Base-by-base conservation (phyloP, 2,888 invertebrate species). In the Conops quadrifasciatus region DNA sequence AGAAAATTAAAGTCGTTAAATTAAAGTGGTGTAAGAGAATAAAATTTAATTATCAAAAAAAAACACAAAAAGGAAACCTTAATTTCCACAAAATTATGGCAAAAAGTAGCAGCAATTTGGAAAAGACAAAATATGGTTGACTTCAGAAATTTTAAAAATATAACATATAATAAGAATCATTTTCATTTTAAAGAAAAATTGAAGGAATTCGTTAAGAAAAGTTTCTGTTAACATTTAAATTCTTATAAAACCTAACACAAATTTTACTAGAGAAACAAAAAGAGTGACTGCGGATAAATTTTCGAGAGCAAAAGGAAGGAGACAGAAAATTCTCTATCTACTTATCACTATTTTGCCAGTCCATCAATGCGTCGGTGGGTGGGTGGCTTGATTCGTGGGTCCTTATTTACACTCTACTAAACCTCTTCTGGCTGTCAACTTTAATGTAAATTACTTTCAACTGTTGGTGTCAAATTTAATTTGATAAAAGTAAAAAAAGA, bases 241-340 rank as follows among this genome's bases (percentile, higher is more conserved):
- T 53, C 24, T 9, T n/a, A 51, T 11, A 51, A 51, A 36, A 16
- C 30, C 5, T 45, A 24, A 28, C 9, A 45, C 16, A 66, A 43
- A 56, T 30, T 30, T 67, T 45, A 2, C 7, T 28, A 19, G 51
- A 15, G n/a, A 19, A 71, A 71, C 47, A 49, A 11, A 5, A 71
- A 64, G n/a, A 51, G 3, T 47, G 36, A 15, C 7, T 47, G 51
- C 15, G 4, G 24, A 65, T 36, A 60, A 71, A 36, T 65, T 58
- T 45, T 56, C 43, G 65, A 51, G 58, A 47, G 71, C 66, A 58
- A 71, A 60, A 60, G 30, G 58, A 70, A 64, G 64, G 64, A 72
- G 56, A 73, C 62, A 63, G 76, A 75, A 82, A 82, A 80, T 80
- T 82, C 81, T 82, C 83, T 82, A 82, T 82, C 83, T 82, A 9